Conservation (phyloP, 2,797 vertebrate species). For the Argyrosomus regius region DNA sequence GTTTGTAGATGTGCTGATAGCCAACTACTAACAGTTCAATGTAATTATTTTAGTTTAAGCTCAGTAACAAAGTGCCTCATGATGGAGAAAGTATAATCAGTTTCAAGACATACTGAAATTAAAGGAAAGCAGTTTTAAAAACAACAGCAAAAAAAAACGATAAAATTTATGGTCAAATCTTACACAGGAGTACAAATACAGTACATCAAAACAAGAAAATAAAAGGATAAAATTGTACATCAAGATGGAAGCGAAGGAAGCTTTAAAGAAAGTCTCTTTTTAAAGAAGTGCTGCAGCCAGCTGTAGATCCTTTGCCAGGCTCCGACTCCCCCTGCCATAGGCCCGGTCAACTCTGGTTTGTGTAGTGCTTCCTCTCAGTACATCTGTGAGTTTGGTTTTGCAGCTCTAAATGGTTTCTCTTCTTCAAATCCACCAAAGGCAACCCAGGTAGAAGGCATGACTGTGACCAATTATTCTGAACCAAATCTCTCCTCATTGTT, state of each 20-base stretch:
- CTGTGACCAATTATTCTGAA: constrained; percentile 78
- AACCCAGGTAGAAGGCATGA: constrained; percentile 72
- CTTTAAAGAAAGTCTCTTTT: constrained; percentile 29
- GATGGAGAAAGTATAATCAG: neutral
- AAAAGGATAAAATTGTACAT: constrained; percentile 23
- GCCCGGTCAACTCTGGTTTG: constrained; percentile 23
- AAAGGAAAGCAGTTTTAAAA: neutral
- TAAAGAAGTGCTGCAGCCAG: constrained; percentile 33
- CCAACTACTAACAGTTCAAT: neutral
- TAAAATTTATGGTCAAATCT: neutral
- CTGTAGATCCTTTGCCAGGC: constrained; percentile 25
- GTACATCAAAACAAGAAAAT: constrained; percentile 1
- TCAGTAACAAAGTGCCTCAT: neutral
- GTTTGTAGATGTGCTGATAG: constrained; percentile 3
- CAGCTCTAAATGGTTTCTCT: constrained; percentile 57
- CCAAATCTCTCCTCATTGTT: constrained; percentile 73
- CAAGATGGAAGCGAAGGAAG: constrained; percentile 33
- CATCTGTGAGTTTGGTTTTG: constrained; percentile 49
- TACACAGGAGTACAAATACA: neutral
- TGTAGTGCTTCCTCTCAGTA: constrained; percentile 35
- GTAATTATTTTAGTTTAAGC: neutral
- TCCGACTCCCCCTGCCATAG: constrained; percentile 37
- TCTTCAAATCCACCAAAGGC: constrained; percentile 71
- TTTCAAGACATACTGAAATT: neutral
- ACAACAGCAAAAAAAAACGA: neutral